phyloP scores from a whole-genome alignment of 2,888 invertebrate species.

The Drosophila anomalata region DNA sequence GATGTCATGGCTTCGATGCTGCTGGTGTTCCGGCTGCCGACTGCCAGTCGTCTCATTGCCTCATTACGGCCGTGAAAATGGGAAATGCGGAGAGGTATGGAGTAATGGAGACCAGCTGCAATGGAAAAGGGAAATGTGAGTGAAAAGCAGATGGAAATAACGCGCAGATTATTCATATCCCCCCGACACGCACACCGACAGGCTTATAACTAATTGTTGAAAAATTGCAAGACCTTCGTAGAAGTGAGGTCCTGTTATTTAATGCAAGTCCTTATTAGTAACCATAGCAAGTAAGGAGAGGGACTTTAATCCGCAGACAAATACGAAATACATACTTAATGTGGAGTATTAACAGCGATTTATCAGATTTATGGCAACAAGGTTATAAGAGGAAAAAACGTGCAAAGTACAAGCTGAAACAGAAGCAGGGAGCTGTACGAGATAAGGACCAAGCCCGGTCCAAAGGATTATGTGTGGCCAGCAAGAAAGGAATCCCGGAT shows the following conservation, averaged over 20 bases:
- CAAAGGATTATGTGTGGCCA: constrained; percentile 39
- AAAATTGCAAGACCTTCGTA: not conserved
- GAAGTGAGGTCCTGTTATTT: not conserved
- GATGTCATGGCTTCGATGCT: constrained; percentile 43
- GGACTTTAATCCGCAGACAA: not conserved
- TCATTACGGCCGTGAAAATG: constrained; percentile 47
- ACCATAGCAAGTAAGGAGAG: not conserved
- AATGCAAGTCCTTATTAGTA: constrained; percentile 3
- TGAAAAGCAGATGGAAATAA: constrained; percentile 38
- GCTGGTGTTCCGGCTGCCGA: constrained; percentile 32
- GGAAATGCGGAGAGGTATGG: constrained; percentile 27
- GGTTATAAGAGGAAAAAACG: constrained; percentile 6
- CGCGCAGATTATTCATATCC: constrained; percentile 46
- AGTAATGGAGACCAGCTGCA: constrained; percentile 50
- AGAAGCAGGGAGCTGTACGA: constrained; percentile 7
- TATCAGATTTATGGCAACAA: constrained; percentile 28
- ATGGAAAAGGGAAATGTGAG: constrained; percentile 29
- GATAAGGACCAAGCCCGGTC: constrained; percentile 25
- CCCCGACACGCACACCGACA: constrained; percentile 21
- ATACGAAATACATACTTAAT: constrained; percentile 24
- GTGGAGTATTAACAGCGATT: constrained; percentile 31
- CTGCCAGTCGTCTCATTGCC: constrained; percentile 57
- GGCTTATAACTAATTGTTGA: not conserved
- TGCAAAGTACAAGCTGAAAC: not conserved
- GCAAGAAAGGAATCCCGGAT: constrained; percentile 6